Base-by-base conservation (phyloP, 37 sponge, comb jelly and placozoan genomes). In the Tethya wilhelma region DNA sequence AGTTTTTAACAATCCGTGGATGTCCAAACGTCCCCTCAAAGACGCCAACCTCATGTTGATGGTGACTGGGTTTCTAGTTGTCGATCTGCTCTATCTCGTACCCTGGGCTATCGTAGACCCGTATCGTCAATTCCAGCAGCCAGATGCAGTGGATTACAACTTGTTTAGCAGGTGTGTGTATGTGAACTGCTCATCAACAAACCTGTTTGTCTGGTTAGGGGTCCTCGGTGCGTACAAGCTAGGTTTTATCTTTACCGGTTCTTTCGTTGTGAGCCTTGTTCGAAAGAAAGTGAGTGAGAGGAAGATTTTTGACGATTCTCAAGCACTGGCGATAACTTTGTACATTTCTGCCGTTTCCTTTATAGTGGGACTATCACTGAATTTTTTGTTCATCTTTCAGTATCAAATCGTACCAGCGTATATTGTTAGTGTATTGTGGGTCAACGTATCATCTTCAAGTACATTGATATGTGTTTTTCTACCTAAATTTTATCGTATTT, bases 31-130 rank as follows among this genome's bases (percentile, higher is more conserved):
- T 14, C 45, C 67, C 8, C 38, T 38, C 28, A 74, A 81, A 63
- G 89, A 88, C 63, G 40, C 49, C 53, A 62, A 81, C 57, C 36
- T 88, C 43, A 33, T 88, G 40, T 19, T 63, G 65, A 46, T 88
- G 58, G 75, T 88, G 41, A 69, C 56, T 11, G 64, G 69, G 19
- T 32, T 81, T 58, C 30, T 67, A 2, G 32, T 69, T 23, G 59
- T 76, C 63, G 89, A 88, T 59, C 11, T 75, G 4, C 7, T 68
- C 0, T 66, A 64, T 37, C 41, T 88, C 32, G 68, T 75, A 39
- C 53, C 64, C 19, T 57, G 66, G 36, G 77, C 83, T 20, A 30
- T 43, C 1, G 2, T 64, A 6, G 65, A 77, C 53, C 60, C 49
- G 2, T 77, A 77, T 23, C 3, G 78, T 4, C 62, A 66, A 4